Conservation (phyloP, 2,113 vertebrate genomes). For the Panthera tigris region DNA sequence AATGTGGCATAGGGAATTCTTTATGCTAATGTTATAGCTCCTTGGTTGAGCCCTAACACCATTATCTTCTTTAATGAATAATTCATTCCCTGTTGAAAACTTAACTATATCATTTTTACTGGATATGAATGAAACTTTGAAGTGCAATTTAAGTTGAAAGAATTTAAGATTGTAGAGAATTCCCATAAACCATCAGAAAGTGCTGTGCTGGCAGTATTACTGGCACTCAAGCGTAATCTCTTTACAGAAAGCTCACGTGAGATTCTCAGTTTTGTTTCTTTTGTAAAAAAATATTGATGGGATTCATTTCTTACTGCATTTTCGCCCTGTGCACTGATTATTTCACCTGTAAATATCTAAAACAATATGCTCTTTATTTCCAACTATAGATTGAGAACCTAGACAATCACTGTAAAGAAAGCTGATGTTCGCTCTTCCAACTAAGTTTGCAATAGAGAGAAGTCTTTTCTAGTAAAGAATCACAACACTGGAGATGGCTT, state of each 20-base stretch:
- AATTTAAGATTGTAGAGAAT: constrained; percentile 83
- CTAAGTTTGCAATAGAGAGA: not conserved
- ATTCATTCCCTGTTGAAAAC: constrained; percentile 87
- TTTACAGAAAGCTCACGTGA: constrained; percentile 59
- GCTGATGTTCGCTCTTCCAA: not conserved
- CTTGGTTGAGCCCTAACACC: constrained; percentile 82
- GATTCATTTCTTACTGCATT: not conserved
- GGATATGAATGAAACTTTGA: constrained; percentile 87
- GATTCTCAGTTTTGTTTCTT: constrained; percentile 69
- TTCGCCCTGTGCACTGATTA: not conserved
- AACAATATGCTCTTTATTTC: not conserved
- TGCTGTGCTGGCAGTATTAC: constrained; percentile 76
- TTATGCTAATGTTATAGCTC: constrained; percentile 88
- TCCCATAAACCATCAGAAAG: constrained; percentile 81
- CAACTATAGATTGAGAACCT: not conserved
- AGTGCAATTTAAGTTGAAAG: constrained; percentile 86
- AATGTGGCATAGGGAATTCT: constrained; percentile 84
- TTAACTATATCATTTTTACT: constrained; percentile 88
- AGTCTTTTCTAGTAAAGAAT: not conserved
- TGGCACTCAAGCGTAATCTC: constrained; percentile 66
- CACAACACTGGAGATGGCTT: not conserved
- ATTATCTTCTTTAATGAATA: constrained; percentile 89
- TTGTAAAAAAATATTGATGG: constrained; percentile 52
- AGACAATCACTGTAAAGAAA: not conserved
- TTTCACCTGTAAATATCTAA: constrained; percentile 36